These are phyloP conservation scores for Scelioninae gen. 2 DNA, from an alignment of 2,888 invertebrate species.

Conservation along the genomic window DNA sequence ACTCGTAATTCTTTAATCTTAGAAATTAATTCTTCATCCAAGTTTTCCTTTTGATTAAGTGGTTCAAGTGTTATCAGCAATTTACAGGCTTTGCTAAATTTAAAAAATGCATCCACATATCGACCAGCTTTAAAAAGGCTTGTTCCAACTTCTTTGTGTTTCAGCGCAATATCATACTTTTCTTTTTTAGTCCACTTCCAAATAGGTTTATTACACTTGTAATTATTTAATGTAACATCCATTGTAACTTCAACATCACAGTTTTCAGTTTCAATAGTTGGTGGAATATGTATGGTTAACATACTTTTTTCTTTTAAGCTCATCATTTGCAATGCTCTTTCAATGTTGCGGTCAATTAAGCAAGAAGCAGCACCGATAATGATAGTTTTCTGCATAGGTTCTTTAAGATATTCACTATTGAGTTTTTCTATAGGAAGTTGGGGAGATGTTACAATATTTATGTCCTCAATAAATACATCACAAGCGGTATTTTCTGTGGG, in stretches of 20 bases:
- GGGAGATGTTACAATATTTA: conserved; percentile 42
- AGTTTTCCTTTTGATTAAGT: conserved; percentile 72
- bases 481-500: conserved; percentile 69
- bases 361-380: conserved; percentile 76
- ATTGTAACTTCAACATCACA: conserved; percentile 74
- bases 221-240: conserved; percentile 75
- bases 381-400: conserved; percentile 57
- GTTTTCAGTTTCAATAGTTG: conserved; percentile 68
- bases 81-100: conserved; percentile 85
- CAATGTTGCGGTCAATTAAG: conserved; percentile 77
- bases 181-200: conserved; percentile 79
- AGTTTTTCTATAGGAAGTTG: conserved; percentile 74
- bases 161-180: conserved; percentile 76
- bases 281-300: conserved; percentile 66
- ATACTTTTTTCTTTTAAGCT: conserved; percentile 76
- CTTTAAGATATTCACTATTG: conserved; percentile 74
- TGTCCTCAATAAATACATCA: conserved; percentile 63
- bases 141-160: conserved; percentile 79
- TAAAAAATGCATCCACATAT: conserved; percentile 82
- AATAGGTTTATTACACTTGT: conserved; percentile 76
- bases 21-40: conserved; percentile 76
- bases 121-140: conserved; percentile 80
- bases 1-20: conserved; percentile 79
- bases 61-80: conserved; percentile 81
- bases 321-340: conserved; percentile 78